Evolutionary conservation across 2,888 invertebrate species (phyloP), one percentile per base, ranked within the genome.

Genomic region (Drosophila melanosoma): DNA sequence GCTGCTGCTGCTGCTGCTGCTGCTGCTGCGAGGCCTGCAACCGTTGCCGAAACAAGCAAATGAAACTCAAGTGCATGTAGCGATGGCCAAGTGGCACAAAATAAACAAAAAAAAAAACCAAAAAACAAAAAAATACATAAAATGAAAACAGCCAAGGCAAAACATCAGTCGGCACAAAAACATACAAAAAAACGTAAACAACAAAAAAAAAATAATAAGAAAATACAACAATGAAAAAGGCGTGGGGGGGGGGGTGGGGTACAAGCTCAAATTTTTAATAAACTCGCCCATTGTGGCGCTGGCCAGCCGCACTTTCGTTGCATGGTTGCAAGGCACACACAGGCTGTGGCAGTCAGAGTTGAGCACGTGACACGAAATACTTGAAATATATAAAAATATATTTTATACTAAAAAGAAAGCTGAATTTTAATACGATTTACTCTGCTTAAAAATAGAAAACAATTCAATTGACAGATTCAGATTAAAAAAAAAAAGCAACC

Each of bases 1-100:
- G 29, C 4, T 29, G 29, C 29, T 29, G 29, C 29, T 29, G 29
- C 29, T 6, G 5, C 29, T 6, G 29, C 29, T 6, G 29, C 5
- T 26, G 36, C 45, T 54, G 54, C 26, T 38, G 36, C 54, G 52
- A 48, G 45, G 49, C 52, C 75, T 59, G 67, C 51, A 49, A 62
- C 51, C 74, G 33, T 62, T 70, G 71, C 63, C 77, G 75, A 85
- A 87, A 85, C 85, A 87, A 87, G 69, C 86, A 86, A 87, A 87
- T 87, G 86, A 86, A 86, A 87, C 86, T 85, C 85, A 86, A 86
- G 86, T 85, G 83, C 86, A 86, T 87, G 87, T 87, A 63, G 74
- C 83, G 71, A 73, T 79, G 73, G 84, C 84, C 84, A 84, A 84
- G 86, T 86, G 79, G 74, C 76, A 68, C 69, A 60, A 71, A 69